Conservation (phyloP, 2,888 invertebrate species). For the Cryptus armator region DNA sequence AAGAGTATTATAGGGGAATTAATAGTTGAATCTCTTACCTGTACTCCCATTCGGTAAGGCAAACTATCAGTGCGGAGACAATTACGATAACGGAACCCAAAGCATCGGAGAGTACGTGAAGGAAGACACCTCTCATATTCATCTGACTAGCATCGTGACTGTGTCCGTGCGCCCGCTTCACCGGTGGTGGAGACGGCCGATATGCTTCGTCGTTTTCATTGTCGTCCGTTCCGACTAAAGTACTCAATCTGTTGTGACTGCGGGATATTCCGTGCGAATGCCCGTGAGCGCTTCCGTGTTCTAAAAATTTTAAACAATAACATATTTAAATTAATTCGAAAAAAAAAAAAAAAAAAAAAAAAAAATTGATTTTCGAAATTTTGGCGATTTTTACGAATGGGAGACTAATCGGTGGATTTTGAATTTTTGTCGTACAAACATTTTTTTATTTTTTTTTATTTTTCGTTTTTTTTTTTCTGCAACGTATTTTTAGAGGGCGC, state of each 20-base stretch:
- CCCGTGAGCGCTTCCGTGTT: constrained; percentile 90
- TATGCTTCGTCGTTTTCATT: constrained; percentile 90
- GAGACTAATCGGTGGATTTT: not conserved
- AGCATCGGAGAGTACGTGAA: constrained; percentile 98
- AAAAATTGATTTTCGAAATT: no score
- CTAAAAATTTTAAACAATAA: constrained; percentile 84
- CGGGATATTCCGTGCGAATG: constrained; percentile 88
- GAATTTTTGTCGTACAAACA: no score
- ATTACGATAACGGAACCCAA: constrained; percentile 97
- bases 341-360: not conserved
- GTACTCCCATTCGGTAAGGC: constrained; percentile 93
- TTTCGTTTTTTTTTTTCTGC: not conserved
- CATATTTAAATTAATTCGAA: not conserved
- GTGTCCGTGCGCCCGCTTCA: constrained; percentile 86
- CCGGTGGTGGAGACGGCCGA: constrained; percentile 78
- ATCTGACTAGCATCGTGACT: constrained; percentile 92
- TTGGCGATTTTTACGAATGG: not conserved
- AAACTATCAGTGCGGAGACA: constrained; percentile 92
- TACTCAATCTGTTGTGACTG: constrained; percentile 87
- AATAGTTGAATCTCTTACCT: constrained; percentile 80
- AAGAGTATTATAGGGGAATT: not conserved
- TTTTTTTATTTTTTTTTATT: not conserved
- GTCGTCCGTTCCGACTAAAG: constrained; percentile 89
- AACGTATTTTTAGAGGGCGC: constrained; percentile 23
- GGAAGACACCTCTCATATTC: constrained; percentile 99